Conservation (phyloP, 2,113 vertebrate genomes). For the Machaerirhynchus nigripectus region DNA sequence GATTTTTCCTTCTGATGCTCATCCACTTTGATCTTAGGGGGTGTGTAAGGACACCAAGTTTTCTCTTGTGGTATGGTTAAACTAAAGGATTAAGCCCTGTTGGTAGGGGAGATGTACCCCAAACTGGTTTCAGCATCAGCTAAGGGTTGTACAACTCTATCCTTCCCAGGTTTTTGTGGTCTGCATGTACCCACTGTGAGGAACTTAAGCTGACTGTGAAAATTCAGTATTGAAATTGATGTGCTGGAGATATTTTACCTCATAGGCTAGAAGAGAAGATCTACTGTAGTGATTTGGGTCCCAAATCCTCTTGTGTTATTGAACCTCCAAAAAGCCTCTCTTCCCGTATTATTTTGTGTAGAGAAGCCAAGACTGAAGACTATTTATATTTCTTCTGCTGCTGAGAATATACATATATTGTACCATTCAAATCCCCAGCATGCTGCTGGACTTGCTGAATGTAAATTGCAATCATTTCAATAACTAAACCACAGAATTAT, state of each 20-base stretch:
- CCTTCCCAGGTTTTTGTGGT: neutral
- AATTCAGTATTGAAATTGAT: neutral
- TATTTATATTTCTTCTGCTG: neutral
- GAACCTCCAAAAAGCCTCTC: neutral
- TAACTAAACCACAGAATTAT: conserved; percentile 29
- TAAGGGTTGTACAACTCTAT: neutral
- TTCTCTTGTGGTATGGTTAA: neutral
- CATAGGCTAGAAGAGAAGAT: neutral
- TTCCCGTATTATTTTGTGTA: neutral
- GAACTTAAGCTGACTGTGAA: neutral
- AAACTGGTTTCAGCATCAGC: neutral
- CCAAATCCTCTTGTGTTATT: neutral
- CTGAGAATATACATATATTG: neutral
- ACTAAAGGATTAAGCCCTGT: neutral
- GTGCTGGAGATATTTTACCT: neutral
- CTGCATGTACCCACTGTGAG: neutral
- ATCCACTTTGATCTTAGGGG: neutral
- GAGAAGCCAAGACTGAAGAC: neutral
- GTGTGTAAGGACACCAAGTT: accelerated
- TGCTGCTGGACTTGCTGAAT: neutral
- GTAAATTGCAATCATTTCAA: neutral
- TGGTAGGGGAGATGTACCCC: neutral
- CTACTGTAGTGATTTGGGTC: neutral
- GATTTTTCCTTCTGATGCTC: neutral
- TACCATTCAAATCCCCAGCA: neutral